Conservation (phyloP, 2,797 vertebrate genomes). For the Chlorospingus semifuscus region DNA sequence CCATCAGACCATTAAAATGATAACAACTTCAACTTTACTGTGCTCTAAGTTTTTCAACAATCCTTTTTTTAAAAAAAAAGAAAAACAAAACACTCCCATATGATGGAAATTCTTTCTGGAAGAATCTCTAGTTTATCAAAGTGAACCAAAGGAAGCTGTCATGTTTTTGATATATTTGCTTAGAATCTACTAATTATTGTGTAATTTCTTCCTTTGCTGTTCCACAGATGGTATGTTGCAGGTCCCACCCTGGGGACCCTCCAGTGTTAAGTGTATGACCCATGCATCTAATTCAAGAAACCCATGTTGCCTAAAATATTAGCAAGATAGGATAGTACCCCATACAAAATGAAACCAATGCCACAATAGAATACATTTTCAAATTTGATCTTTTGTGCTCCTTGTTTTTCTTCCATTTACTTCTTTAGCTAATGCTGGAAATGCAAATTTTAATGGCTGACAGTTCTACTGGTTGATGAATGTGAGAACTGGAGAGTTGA, state of each 20-base stretch:
- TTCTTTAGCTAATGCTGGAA: background rate
- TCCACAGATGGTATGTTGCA: background rate
- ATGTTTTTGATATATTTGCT: background rate
- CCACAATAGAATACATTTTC: background rate
- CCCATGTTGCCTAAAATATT: background rate
- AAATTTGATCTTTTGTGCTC: background rate
- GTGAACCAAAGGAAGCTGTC: background rate
- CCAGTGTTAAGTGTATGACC: background rate
- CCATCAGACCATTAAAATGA: background rate
- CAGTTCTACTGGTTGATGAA: background rate
- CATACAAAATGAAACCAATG: background rate
- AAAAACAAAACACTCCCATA: no score
- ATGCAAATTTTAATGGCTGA: conserved; percentile 2
- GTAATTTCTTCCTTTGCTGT: background rate
- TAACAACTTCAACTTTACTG: background rate
- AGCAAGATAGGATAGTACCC: background rate
- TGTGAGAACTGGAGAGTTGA: background rate
- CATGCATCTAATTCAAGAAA: background rate
- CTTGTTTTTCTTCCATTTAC: background rate
- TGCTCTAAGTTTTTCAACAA: background rate
- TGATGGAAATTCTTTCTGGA: background rate
- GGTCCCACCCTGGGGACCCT: background rate
- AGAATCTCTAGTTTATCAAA: background rate
- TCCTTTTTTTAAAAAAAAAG: background rate
- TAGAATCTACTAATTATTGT: background rate